These are phyloP conservation scores for Pachycephala philippinensis DNA, from an alignment of 2,113 vertebrate genomes.

Conservation along the genomic window DNA sequence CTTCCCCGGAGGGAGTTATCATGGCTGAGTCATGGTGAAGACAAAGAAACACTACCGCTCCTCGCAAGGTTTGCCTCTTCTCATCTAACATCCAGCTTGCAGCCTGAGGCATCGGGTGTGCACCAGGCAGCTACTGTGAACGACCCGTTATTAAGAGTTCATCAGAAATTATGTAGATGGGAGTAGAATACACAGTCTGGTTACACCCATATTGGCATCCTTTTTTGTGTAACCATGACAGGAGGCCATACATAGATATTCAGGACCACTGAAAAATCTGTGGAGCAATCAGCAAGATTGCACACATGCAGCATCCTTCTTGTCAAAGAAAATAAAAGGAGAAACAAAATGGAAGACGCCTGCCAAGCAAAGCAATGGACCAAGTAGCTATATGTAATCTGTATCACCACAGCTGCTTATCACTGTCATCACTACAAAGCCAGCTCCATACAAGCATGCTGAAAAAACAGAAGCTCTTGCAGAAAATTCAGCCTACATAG, in stretches of 20 bases:
- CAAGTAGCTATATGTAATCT: neutral
- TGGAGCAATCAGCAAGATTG: neutral
- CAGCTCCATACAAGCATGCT: neutral
- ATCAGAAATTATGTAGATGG: neutral
- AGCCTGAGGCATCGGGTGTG: neutral
- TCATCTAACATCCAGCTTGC: neutral
- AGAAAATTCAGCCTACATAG: neutral
- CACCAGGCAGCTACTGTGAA: neutral
- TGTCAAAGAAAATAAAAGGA: neutral
- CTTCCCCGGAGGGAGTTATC: neutral
- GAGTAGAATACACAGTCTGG: neutral
- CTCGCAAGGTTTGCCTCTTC: neutral
- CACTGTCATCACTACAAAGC: neutral
- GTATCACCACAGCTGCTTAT: neutral
- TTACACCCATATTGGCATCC: neutral
- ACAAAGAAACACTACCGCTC: neutral
- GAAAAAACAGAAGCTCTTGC: neutral
- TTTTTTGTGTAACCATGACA: neutral
- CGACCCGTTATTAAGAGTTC: neutral
- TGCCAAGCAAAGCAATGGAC: neutral
- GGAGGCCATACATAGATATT: neutral
- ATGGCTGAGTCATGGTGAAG: neutral
- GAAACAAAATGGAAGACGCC: neutral
- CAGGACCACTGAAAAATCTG: neutral
- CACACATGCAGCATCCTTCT: neutral